These are phyloP conservation scores for Parazoanthus darwini DNA, from an alignment of 92 coral and sea anemone genomes.

Conservation along the genomic window DNA sequence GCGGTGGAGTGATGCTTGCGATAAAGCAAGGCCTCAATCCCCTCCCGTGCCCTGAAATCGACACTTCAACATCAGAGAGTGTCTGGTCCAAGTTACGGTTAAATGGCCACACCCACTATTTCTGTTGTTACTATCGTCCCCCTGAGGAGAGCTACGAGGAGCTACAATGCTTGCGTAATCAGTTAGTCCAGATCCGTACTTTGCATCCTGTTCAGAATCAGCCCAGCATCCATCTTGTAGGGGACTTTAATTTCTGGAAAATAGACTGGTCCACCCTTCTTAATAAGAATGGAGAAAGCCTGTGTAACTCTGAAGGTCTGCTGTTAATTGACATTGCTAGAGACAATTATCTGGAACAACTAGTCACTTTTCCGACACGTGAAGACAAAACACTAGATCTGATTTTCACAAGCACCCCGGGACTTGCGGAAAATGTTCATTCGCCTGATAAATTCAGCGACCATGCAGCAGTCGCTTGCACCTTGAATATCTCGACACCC, in stretches of 20 bases:
- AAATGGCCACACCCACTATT: constrained; percentile 27
- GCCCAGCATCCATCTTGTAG: constrained; percentile 22
- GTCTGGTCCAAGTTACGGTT: constrained; percentile 27
- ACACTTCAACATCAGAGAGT: constrained; percentile 24
- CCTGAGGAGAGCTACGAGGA: constrained; percentile 23
- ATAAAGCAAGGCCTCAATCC: constrained; percentile 27
- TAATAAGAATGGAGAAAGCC: constrained; percentile 30
- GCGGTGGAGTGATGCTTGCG: constrained; percentile 26
- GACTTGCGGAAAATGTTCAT: constrained; percentile 13
- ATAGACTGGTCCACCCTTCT: constrained; percentile 37
- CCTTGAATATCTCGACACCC: constrained; percentile 27
- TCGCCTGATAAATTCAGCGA: constrained; percentile 31
- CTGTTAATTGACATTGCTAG: constrained; percentile 29
- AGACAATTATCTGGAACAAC: constrained; percentile 27
- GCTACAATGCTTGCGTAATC: constrained; percentile 32
- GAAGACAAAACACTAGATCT: constrained; percentile 29
- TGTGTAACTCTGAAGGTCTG: constrained; percentile 40
- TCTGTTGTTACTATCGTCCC: constrained; percentile 29
- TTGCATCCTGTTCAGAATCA: constrained; percentile 34
- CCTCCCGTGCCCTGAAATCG: constrained; percentile 23
- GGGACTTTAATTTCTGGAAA: constrained; percentile 27
- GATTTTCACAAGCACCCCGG: constrained; percentile 32
- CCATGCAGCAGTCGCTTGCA: constrained; percentile 28
- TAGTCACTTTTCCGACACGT: constrained; percentile 27
- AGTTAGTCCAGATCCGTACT: constrained; percentile 26